Percentiles rank a stretch among this genome's conserved stretches.
Conservation (phyloP, 1,140 invertebrate genomes). For the Muscidifurax raptorellus region DNA sequence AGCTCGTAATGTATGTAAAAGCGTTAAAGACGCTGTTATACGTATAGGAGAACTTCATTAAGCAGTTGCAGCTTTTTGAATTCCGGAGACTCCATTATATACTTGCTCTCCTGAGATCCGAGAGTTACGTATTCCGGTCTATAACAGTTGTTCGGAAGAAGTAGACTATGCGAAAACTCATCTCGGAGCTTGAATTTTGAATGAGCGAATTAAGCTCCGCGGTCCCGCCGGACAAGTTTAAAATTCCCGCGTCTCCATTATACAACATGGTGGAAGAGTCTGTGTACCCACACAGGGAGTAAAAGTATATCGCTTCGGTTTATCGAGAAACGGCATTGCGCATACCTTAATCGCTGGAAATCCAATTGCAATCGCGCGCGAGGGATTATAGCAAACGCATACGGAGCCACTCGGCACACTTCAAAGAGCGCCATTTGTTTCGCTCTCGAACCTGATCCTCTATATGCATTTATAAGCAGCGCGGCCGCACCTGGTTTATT, state of each 20-base stretch:
- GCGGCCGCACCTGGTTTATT: neutral
- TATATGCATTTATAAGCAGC: neutral
- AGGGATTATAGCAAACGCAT: conserved; percentile 12
- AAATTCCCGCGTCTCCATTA: neutral
- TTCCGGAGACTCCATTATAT: neutral
- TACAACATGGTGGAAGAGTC: neutral
- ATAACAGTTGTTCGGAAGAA: conserved; percentile 4
- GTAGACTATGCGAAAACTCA: neutral
- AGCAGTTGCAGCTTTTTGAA: too few relatives aligned
- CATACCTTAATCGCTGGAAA: conserved; percentile 4
- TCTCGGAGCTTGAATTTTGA: neutral
- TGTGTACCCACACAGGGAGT: too few relatives aligned
- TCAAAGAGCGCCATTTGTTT: conserved; percentile 22
- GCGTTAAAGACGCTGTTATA: neutral
- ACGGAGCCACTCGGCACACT: too few relatives aligned
- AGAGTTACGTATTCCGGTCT: neutral
- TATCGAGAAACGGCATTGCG: neutral
- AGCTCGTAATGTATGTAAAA: neutral
- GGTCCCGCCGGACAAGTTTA: neutral
- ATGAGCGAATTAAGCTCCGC: neutral
- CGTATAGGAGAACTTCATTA: too few relatives aligned
- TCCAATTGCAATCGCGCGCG: neutral
- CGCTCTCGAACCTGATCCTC: conserved; percentile 4
- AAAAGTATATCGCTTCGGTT: neutral
- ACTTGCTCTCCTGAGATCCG: neutral